phyloP scores from a whole-genome alignment of 2,113 vertebrate species.

The Trachemys scripta region DNA sequence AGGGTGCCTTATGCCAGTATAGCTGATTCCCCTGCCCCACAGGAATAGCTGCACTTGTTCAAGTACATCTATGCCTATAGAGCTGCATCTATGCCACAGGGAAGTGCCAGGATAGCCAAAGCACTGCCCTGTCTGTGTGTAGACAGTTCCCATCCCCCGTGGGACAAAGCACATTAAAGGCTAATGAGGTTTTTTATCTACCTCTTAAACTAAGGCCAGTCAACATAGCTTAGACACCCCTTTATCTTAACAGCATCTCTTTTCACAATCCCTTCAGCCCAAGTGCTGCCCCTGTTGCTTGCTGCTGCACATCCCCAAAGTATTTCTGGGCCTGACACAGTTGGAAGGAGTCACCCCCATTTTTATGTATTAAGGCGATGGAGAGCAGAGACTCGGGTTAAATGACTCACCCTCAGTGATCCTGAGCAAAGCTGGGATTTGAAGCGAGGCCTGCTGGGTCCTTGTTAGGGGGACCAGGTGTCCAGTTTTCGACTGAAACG shows the following conservation, averaged over 20 bases:
- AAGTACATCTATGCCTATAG: not conserved
- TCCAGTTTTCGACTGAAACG: no score
- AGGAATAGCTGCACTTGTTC: not conserved
- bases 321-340: not conserved
- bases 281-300: not conserved
- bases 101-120: not conserved
- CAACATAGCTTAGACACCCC: not conserved
- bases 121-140: not conserved
- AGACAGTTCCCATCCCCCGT: not conserved
- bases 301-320: not conserved
- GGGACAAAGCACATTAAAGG: not conserved
- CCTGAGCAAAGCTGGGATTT: not conserved
- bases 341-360: not conserved
- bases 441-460: not conserved
- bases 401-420: not conserved
- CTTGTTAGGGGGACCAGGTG: no score
- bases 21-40: not conserved
- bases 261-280: not conserved
- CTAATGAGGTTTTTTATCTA: not conserved
- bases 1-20: not conserved
- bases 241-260: not conserved
- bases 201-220: not conserved
- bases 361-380: not conserved
- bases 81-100: not conserved
- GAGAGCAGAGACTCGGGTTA: not conserved